Evolutionary conservation across 2,888 invertebrate genomes (phyloP).

Genomic region (Thymelicus lineola): DNA sequence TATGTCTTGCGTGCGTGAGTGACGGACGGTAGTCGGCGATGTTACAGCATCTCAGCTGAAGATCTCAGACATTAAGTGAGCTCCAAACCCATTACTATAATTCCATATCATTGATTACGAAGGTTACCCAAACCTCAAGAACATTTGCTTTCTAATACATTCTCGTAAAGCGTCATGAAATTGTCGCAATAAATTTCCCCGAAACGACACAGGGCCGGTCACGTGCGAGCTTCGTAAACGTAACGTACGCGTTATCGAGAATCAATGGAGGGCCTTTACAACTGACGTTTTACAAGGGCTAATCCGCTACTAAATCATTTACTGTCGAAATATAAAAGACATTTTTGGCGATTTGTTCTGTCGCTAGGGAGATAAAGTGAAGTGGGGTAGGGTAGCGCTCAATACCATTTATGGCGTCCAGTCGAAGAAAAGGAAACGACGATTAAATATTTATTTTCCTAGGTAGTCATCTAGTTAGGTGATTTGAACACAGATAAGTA

Average conservation of each 20-base stretch:
- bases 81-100: neutral
- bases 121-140: neutral
- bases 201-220: constrained; percentile 30
- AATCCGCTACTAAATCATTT: constrained; percentile 6
- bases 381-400: neutral
- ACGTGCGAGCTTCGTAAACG: constrained; percentile 35
- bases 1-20: too few relatives aligned
- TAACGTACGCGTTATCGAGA: constrained; percentile 34
- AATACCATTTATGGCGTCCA: too few relatives aligned
- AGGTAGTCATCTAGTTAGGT: too few relatives aligned
- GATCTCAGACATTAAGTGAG: too few relatives aligned
- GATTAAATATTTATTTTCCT: too few relatives aligned
- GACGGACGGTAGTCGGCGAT: too few relatives aligned
- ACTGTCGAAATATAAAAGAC: neutral
- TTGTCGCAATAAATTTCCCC: constrained; percentile 28
- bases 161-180: constrained; percentile 13
- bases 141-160: constrained; percentile 10
- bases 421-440: too few relatives aligned
- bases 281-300: neutral
- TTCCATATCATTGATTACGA: neutral
- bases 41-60: too few relatives aligned
- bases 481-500: too few relatives aligned
- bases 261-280: constrained; percentile 27
- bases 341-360: neutral
- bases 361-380: neutral